Evolutionary conservation across 1,140 invertebrate species (phyloP).

Genomic region (Drosophila nebulosa): DNA sequence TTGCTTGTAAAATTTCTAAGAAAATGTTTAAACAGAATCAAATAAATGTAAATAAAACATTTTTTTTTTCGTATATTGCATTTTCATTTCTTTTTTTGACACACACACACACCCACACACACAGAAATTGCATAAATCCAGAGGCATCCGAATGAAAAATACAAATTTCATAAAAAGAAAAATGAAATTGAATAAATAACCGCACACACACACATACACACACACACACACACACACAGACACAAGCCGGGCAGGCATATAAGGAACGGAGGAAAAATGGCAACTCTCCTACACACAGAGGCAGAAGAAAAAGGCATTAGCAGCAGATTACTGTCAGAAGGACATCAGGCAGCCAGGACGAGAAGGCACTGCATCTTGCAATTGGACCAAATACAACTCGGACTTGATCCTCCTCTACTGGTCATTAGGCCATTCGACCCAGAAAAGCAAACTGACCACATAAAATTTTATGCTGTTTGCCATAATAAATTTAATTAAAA

Average conservation of each 20-base stretch:
- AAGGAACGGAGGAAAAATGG: background rate
- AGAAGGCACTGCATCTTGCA: conserved; percentile 27
- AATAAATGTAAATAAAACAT: background rate
- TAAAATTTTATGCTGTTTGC: conserved; percentile 70
- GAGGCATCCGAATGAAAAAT: conserved; percentile 42
- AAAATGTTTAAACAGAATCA: background rate
- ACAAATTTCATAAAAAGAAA: conserved; percentile 48
- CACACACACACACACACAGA: background rate
- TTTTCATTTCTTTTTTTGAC: background rate
- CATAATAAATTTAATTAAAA: conserved; percentile 65
- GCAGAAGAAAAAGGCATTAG: conserved; percentile 51
- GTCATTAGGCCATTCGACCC: conserved; percentile 69
- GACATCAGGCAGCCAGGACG: background rate
- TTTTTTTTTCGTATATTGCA: conserved; percentile 22
- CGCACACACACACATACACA: background rate
- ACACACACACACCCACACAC: background rate
- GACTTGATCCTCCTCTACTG: conserved; percentile 1
- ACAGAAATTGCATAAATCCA: conserved; percentile 30
- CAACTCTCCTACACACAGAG: conserved; percentile 15
- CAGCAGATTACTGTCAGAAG: conserved; percentile 51
- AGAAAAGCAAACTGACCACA: conserved; percentile 61
- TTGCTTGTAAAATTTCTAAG: background rate
- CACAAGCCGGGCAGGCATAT: no score
- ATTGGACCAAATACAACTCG: conserved; percentile 21
- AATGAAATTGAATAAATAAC: conserved; percentile 55